These are phyloP conservation scores for Electrophaes corylata DNA, from an alignment of 2,888 invertebrate species.

Conservation along the genomic window DNA sequence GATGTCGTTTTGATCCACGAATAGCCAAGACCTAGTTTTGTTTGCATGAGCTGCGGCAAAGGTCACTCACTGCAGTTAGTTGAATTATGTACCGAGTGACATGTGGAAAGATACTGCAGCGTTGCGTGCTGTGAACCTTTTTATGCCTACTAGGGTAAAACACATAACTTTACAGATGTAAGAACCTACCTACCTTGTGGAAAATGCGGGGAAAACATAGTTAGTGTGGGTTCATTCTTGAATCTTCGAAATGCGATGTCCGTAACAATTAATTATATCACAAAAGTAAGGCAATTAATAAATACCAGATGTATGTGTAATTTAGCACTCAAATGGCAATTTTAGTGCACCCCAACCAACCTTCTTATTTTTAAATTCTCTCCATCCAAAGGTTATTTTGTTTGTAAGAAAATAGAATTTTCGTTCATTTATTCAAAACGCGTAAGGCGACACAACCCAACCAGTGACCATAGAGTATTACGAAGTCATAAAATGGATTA, in stretches of 20 bases:
- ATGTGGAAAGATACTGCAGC: constrained; percentile 56
- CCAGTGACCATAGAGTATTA: too few relatives aligned
- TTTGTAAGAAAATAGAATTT: too few relatives aligned
- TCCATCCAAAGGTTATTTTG: too few relatives aligned
- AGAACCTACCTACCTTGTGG: neutral
- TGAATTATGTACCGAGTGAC: constrained; percentile 48
- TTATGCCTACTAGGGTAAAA: neutral
- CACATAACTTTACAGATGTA: neutral
- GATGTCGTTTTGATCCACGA: constrained; percentile 53
- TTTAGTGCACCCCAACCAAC: too few relatives aligned
- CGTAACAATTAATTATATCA: neutral
- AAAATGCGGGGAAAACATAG: neutral
- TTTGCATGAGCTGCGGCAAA: constrained; percentile 52
- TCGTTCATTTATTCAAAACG: too few relatives aligned
- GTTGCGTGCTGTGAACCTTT: constrained; percentile 53
- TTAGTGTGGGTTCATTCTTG: too few relatives aligned
- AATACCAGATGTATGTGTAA: too few relatives aligned
- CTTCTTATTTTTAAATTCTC: too few relatives aligned
- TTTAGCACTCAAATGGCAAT: too few relatives aligned
- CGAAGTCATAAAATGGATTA: too few relatives aligned
- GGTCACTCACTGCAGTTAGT: constrained; percentile 59
- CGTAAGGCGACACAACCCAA: too few relatives aligned
- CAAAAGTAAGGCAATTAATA: constrained; percentile 14
- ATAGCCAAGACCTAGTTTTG: constrained; percentile 62
- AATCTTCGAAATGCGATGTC: constrained; percentile 1